Percentiles rank a stretch among this genome's conserved stretches.
phyloP scores from a whole-genome alignment of 1,140 invertebrate species.

The Tetramorium parvispinum region DNA sequence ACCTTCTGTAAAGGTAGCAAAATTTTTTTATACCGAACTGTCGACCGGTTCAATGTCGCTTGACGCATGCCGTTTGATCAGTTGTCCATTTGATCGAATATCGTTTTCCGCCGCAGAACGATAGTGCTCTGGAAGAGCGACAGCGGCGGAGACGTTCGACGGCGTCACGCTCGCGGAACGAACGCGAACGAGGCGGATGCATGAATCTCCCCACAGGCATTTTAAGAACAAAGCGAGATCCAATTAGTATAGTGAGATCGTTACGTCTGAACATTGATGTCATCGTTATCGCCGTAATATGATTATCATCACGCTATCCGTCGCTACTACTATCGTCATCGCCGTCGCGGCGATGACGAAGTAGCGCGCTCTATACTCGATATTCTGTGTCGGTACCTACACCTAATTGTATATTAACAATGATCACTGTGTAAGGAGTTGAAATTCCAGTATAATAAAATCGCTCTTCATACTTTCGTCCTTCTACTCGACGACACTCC shows the following conservation, averaged over 20 bases:
- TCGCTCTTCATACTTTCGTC: constrained; percentile 22
- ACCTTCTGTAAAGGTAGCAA: neutral
- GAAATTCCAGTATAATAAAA: constrained; percentile 63
- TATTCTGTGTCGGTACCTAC: constrained; percentile 65
- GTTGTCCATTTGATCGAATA: neutral
- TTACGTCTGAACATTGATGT: constrained; percentile 41
- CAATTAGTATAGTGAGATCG: constrained; percentile 33
- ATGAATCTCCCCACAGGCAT: constrained; percentile 26
- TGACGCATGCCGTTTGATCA: neutral
- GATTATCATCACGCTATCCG: constrained; percentile 42
- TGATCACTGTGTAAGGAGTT: constrained; percentile 59
- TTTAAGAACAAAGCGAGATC: constrained; percentile 15
- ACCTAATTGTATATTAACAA: constrained; percentile 65
- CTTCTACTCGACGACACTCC: neutral
- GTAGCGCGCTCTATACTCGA: constrained; percentile 59
- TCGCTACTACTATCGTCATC: constrained; percentile 39
- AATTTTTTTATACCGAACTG: constrained; percentile 13
- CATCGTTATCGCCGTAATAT: constrained; percentile 33
- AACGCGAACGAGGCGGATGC: neutral
- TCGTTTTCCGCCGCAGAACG: constrained; percentile 17
- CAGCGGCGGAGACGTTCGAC: neutral
- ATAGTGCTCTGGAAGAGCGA: neutral
- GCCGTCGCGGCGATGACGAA: neutral
- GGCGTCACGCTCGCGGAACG: constrained; percentile 1
- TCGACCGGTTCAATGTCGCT: neutral